Base-by-base conservation (phyloP, 2,888 invertebrate genomes). In the Steinernema hermaphroditum region DNA sequence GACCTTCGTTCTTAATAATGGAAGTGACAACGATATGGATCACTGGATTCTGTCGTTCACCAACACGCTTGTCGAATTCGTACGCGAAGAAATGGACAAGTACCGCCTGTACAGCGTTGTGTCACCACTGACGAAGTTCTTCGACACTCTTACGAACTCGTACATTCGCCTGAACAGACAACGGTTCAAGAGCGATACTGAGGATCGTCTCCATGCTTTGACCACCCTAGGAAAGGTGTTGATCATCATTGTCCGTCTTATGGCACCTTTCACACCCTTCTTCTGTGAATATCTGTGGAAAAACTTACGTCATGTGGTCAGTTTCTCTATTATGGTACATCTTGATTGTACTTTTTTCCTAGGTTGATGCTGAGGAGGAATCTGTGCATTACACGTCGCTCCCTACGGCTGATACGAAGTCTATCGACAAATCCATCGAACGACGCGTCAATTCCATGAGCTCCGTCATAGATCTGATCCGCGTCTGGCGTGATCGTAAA, bases 61-160 rank as follows among this genome's bases (percentile, higher is more conserved):
- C 0, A 96, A 98, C 88, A 93, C 94, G 0, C 89, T 98, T 12
- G 90, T 97, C 68, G 90, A 91, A 77, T 96, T 93, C 89, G 92
- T 97, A 9, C 91, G 92, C 70, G 90, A 91, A 81, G 97, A 98
- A 89, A 98, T 98, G 98, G 72, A 43, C 57, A 49, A 92, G 0
- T 98, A 97, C 87, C 91, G 93, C 72, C 89, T 98, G 71, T 98
- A 96, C 87, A 96, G 96, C 0, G 98, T 98, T 12, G 92, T 96
- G 12, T 96, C 96, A 0, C 90, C 92, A 72, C 89, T 99, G 50
- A 92, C 96, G 0, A 94, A 95, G 87, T 98, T 94, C 88, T 94
- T 98, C 79, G 96, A 97, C 86, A 93, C 96, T 86, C 90, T 98
- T 2, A 98, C 97, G 34, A 99, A 99, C 88, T 96, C 96, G 96